Percentiles rank a stretch among this genome's conserved stretches.
Evolutionary conservation across 2,113 vertebrate species (phyloP).

Genomic region (Apodemus sylvaticus): DNA sequence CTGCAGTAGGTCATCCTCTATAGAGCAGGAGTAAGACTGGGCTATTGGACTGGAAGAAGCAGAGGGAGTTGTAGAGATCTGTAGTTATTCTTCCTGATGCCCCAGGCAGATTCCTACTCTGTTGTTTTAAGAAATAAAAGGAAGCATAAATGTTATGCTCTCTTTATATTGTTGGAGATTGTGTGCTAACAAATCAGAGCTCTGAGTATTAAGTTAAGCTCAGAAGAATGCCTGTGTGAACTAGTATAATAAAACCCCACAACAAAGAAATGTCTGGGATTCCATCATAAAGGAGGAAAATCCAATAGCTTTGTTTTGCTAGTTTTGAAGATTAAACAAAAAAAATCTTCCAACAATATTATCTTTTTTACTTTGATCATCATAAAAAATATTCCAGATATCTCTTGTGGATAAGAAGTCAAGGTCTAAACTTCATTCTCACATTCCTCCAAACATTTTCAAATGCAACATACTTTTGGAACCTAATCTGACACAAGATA

Average conservation of each 20-base stretch:
- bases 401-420: constrained; percentile 40
- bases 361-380: constrained; percentile 60
- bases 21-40: background rate
- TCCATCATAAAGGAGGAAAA: constrained; percentile 55
- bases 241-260: background rate
- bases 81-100: background rate
- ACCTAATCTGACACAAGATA: constrained; percentile 11
- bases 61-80: too few relatives aligned
- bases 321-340: constrained; percentile 61
- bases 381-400: constrained; percentile 61
- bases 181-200: constrained; percentile 32
- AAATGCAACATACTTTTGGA: constrained; percentile 32
- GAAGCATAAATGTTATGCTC: constrained; percentile 9
- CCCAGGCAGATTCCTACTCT: background rate
- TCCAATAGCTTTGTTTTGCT: constrained; percentile 30
- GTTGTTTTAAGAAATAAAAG: constrained; percentile 53
- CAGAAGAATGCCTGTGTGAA: constrained; percentile 62
- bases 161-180: constrained; percentile 38
- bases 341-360: constrained; percentile 19
- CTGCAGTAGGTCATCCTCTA: background rate
- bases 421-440: constrained; percentile 36
- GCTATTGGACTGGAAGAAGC: background rate
- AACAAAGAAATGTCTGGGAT: constrained; percentile 71
- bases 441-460: constrained; percentile 62
- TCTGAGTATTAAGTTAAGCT: constrained; percentile 51